Percentiles rank a stretch among this genome's conserved stretches.
These are phyloP conservation scores for Brachionus paranguensis DNA, from an alignment of 1,140 invertebrate species.

Conservation along the genomic window DNA sequence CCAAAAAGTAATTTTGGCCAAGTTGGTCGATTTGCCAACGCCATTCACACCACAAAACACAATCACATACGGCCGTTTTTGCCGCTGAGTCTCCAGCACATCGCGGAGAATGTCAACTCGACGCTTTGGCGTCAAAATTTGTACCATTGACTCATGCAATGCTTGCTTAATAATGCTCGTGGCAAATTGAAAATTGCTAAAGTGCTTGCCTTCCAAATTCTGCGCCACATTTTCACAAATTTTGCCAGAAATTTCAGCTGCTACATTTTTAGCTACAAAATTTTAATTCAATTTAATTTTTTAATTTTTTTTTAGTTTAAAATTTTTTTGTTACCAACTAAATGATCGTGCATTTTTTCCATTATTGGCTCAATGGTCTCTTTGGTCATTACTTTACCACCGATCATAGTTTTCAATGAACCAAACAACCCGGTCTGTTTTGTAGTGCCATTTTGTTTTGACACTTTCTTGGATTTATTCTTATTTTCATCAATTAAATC, in stretches of 20 bases:
- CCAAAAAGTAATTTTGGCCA: constrained; percentile 99
- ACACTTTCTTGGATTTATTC: neutral
- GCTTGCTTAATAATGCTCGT: constrained; percentile 69
- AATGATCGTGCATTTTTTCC: constrained; percentile 90
- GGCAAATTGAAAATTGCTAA: constrained; percentile 83
- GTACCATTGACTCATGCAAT: constrained; percentile 63
- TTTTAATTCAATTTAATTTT: constrained; percentile 42
- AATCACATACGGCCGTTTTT: constrained; percentile 82
- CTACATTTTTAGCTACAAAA: constrained; percentile 80
- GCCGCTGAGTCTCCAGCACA: constrained; percentile 76
- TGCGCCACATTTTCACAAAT: constrained; percentile 86
- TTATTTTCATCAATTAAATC: constrained; percentile 4
- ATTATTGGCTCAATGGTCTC: constrained; percentile 73
- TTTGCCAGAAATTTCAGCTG: constrained; percentile 85
- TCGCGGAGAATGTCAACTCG: constrained; percentile 94
- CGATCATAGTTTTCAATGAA: constrained; percentile 64
- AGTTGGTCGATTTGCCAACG: constrained; percentile 97
- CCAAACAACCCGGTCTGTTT: constrained; percentile 53
- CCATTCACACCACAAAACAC: constrained; percentile 99
- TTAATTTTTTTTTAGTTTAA: neutral
- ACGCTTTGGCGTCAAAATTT: constrained; percentile 85
- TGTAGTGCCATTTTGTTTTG: constrained; percentile 44
- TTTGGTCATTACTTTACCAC: constrained; percentile 52
- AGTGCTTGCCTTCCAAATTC: constrained; percentile 85
- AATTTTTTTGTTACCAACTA: constrained; percentile 51